A percentile compares a stretch with the other conserved stretches of the same genome.
phyloP scores from a whole-genome alignment of 1,140 invertebrate genomes.

The Trypoxylus dichotomus region DNA sequence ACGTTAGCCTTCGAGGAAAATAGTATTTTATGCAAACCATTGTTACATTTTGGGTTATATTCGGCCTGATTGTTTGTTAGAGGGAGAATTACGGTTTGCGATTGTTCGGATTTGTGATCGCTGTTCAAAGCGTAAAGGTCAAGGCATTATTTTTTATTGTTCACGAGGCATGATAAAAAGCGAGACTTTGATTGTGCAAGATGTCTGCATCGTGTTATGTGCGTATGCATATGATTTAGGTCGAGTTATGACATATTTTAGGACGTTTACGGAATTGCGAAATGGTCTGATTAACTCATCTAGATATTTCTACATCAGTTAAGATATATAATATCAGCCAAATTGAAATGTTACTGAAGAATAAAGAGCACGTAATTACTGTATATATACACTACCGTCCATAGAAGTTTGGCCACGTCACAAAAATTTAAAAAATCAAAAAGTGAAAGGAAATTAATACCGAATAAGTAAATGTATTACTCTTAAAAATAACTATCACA shows the following conservation, averaged over 20 bases:
- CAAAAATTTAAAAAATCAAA: too few species aligned
- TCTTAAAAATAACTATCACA: too few species aligned
- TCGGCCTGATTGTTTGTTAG: background rate
- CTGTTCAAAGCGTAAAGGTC: conserved; percentile 20
- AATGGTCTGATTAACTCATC: background rate
- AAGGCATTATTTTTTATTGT: conserved; percentile 18
- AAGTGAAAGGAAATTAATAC: too few species aligned
- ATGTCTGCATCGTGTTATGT: conserved; percentile 4
- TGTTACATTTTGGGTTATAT: background rate
- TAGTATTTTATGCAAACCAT: background rate
- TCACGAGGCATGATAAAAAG: background rate
- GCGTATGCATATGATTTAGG: conserved; percentile 4
- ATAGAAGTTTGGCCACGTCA: too few species aligned
- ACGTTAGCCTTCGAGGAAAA: background rate
- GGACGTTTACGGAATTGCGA: background rate
- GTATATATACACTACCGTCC: too few species aligned
- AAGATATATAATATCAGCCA: background rate
- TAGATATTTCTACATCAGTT: background rate
- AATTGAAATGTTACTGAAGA: background rate
- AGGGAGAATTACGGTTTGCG: background rate
- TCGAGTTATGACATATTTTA: conserved; percentile 19
- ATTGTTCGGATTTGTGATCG: conserved; percentile 13
- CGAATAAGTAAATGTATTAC: too few species aligned
- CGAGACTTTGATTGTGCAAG: background rate
- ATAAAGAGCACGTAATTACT: too few species aligned